Conservation (phyloP, 2,888 invertebrate genomes). For the Cryptus armator region DNA sequence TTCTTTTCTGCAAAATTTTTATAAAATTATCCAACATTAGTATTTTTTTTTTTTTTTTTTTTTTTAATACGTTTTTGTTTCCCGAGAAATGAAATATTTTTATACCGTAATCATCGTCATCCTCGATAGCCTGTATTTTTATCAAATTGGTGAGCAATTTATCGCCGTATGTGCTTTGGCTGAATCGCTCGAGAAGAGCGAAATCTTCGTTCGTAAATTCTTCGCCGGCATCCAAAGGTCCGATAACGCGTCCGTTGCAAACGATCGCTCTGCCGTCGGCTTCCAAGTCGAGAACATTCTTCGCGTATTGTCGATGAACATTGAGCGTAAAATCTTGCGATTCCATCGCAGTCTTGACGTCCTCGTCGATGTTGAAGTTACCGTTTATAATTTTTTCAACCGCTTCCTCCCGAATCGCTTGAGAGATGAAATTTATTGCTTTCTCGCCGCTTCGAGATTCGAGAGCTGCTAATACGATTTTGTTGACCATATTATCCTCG, state of each 20-base stretch:
- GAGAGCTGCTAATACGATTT: slow-evolving; percentile 89
- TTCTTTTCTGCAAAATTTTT: slow-evolving; percentile 81
- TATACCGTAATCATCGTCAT: slow-evolving; percentile 85
- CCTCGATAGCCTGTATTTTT: slow-evolving; percentile 86
- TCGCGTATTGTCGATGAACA: slow-evolving; percentile 88
- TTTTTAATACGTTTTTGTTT: not conserved
- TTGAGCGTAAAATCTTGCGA: slow-evolving; percentile 77
- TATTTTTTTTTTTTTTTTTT: slow-evolving; percentile 24
- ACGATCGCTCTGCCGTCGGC: slow-evolving; percentile 91
- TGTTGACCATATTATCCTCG: slow-evolving; percentile 87
- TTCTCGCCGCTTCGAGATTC: slow-evolving; percentile 87
- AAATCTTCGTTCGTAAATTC: slow-evolving; percentile 95
- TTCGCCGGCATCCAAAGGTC: slow-evolving; percentile 92
- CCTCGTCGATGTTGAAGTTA: slow-evolving; percentile 87
- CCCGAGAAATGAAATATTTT: slow-evolving; percentile 50
- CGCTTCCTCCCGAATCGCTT: slow-evolving; percentile 87
- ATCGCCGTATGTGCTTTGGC: slow-evolving; percentile 90
- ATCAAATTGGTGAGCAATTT: slow-evolving; percentile 89
- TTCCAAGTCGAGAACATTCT: slow-evolving; percentile 90
- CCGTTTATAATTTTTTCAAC: slow-evolving; percentile 82
- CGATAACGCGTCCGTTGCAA: slow-evolving; percentile 95
- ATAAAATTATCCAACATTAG: slow-evolving; percentile 25
- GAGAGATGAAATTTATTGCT: slow-evolving; percentile 87
- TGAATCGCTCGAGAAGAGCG: slow-evolving; percentile 93
- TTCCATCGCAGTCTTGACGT: slow-evolving; percentile 70